A percentile compares a stretch with the other conserved stretches of the same genome.
Conservation (phyloP, 2,113 vertebrate species). For the Rhea americana region DNA sequence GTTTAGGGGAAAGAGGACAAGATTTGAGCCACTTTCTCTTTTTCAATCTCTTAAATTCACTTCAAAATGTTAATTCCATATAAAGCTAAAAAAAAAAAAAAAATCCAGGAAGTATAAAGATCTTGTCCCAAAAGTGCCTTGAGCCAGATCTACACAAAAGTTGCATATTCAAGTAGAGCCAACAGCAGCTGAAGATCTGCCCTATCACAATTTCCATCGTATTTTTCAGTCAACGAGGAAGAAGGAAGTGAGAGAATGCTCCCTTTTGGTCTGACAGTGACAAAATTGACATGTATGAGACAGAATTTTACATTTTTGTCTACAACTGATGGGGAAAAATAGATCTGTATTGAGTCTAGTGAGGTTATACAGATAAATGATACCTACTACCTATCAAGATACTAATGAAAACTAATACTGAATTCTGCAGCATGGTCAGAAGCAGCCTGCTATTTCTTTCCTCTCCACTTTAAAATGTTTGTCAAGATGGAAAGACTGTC, state of each 20-base stretch:
- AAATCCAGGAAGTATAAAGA: not conserved
- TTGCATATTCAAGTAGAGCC: not conserved
- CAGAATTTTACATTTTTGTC: not conserved
- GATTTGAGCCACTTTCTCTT: not conserved
- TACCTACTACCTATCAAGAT: not conserved
- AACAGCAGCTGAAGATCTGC: not conserved
- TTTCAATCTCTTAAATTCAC: not conserved
- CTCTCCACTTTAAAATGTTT: not conserved
- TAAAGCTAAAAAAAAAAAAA: not conserved
- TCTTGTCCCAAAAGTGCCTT: not conserved
- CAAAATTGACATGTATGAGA: fast-evolving
- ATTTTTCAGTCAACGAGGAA: not conserved
- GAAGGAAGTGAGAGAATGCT: not conserved
- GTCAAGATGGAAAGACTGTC: not conserved
- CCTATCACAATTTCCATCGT: not conserved
- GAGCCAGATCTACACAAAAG: not conserved
- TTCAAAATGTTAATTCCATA: not conserved
- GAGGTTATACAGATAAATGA: not conserved
- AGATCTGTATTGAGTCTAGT: not conserved
- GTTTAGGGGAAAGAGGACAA: not conserved
- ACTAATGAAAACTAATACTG: not conserved
- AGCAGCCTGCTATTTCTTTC: not conserved
- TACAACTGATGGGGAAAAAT: not conserved
- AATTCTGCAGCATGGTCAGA: not conserved
- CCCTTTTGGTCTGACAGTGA: not conserved